Base-by-base conservation (phyloP, 2,113 vertebrate genomes). In the Aplodontia rufa region DNA sequence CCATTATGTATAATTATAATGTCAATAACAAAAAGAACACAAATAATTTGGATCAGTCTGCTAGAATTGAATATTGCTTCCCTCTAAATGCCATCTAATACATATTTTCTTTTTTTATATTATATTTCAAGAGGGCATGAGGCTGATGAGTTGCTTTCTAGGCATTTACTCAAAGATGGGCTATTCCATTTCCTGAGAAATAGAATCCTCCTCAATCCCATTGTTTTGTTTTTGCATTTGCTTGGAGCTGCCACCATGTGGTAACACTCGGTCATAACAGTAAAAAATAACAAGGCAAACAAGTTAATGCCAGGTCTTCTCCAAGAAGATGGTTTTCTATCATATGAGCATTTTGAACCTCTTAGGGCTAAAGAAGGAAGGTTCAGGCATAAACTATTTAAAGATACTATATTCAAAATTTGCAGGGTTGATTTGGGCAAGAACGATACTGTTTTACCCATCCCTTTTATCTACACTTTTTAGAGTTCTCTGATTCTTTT, bases 181-280 rank as follows among this genome's bases (percentile, higher is more conserved):
- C 55, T 49, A 53, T 17, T 90, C 51, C 16, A 20, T 28, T 64
- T 20, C 30, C 24, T 1, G 0, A 12, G 4, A 92, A 85, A 28
- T 0, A 3, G 35, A 30, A 8, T 28, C 55, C 95, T 75, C 22
- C 47, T 0, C 30, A 85, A 47, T 40, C 68, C 42, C 42, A 11
- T 35, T 30, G 49, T 55, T 68, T 84, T 66, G 62, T 35, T 80
- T 74, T 45, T 10, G 87, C 32, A 95, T 90, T 32, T 94, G 60
- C 22, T 51, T 8, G 55, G 75, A 93, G 95, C 98, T 98, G 98
- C 98, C 98, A 98, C 74, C 98, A 90, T 95, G 98, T 98, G 98
- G 98, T 69, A 60, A 66, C 14, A 76, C 76, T 66, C 0, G 51
- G 88, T 3, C 85, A 87, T 47, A 51, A 37, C 78, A 97, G 8